Conservation (phyloP, 2,113 vertebrate species). For the Nothoprocta pentlandii region DNA sequence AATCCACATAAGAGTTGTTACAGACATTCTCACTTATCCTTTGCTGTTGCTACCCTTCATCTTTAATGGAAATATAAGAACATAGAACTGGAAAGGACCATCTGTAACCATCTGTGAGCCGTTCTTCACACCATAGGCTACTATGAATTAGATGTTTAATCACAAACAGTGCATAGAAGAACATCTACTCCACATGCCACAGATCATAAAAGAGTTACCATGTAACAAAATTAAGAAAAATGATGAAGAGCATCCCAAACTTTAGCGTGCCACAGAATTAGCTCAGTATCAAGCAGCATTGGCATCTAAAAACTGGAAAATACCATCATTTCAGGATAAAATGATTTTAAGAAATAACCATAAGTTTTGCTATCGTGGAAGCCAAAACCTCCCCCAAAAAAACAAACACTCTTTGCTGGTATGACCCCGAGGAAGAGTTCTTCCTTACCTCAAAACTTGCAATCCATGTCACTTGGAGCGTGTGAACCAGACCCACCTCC, state of each 20-base stretch:
- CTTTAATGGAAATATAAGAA: constrained; percentile 57
- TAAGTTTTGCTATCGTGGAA: background rate
- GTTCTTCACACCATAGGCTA: constrained; percentile 49
- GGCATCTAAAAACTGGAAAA: background rate
- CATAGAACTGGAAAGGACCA: constrained; percentile 67
- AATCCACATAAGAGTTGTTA: background rate
- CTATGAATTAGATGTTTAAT: constrained; percentile 69
- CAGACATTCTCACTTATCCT: constrained; percentile 41
- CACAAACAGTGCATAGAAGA: constrained; percentile 60
- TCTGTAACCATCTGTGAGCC: constrained; percentile 68
- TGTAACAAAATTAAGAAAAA: constrained; percentile 31
- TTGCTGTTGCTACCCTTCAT: constrained; percentile 36
- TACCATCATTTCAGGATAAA: background rate
- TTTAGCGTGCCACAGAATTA: background rate
- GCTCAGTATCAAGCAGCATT: background rate
- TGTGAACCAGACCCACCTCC: constrained; percentile 24
- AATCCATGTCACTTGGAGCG: background rate
- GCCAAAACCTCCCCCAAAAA: background rate
- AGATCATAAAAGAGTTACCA: constrained; percentile 41
- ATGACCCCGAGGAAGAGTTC: background rate
- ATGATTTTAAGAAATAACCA: background rate
- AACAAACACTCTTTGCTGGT: background rate
- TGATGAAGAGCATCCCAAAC: constrained; percentile 4
- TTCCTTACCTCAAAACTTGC: background rate
- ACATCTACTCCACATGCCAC: constrained; percentile 64